Conservation (phyloP, 2,888 invertebrate genomes). For the Ctena decussata region DNA sequence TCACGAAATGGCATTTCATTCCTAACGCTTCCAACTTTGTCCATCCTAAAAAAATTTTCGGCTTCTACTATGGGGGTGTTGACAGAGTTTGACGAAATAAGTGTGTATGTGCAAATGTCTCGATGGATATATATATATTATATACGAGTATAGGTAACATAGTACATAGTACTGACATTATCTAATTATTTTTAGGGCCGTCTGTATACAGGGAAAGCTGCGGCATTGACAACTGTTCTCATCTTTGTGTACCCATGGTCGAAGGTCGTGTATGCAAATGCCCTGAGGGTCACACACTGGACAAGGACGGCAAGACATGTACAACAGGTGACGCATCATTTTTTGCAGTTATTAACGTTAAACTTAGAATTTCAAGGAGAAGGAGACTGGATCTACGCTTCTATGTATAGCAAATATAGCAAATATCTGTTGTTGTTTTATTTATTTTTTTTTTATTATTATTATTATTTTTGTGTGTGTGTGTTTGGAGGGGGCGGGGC, state of each 20-base stretch:
- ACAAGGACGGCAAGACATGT: not conserved
- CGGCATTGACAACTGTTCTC: not conserved
- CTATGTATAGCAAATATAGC: too few species aligned
- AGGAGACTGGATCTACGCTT: too few species aligned
- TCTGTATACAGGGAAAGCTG: not conserved
- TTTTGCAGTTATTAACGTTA: too few species aligned
- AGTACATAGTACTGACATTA: not conserved
- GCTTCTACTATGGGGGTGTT: too few species aligned
- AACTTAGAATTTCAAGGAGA: too few species aligned
- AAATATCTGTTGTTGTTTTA: too few species aligned
- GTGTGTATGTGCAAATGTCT: not conserved
- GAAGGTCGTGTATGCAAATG: not conserved
- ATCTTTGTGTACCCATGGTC: not conserved
- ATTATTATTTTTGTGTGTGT: too few species aligned
- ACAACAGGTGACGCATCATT: too few species aligned
- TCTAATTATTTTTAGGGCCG: not conserved
- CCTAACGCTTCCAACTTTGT: too few species aligned
- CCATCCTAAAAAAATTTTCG: not conserved
- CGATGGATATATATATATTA: not conserved
- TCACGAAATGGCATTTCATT: too few species aligned
- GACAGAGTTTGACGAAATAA: not conserved
- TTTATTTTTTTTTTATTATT: too few species aligned
- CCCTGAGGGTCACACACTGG: not conserved
- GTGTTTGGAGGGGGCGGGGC: too few species aligned
- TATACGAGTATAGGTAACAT: not conserved